Conservation (phyloP, 2,113 vertebrate genomes). For the Callorhinus ursinus region DNA sequence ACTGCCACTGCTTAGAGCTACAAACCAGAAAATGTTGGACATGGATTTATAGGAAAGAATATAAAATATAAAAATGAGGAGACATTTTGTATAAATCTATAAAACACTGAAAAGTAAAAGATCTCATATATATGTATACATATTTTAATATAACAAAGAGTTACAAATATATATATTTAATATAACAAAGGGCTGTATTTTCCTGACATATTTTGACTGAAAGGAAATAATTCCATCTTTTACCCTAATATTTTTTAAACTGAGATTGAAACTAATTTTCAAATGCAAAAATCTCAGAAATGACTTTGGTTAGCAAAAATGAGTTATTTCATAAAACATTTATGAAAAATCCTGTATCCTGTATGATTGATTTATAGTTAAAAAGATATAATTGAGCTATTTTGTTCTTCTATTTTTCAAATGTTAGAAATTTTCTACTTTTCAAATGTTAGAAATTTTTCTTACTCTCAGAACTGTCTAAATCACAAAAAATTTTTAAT, state of each 20-base stretch:
- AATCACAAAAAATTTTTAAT: conserved; percentile 53
- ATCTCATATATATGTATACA: background rate
- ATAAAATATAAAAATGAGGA: background rate
- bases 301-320: background rate
- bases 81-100: background rate
- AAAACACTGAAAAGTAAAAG: background rate
- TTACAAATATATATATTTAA: background rate
- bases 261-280: conserved; percentile 3
- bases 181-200: background rate
- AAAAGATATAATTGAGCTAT: conserved; percentile 17
- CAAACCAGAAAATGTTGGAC: background rate
- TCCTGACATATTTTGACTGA: background rate
- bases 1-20: background rate
- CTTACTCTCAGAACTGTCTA: conserved; percentile 34
- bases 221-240: background rate
- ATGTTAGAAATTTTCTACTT: conserved; percentile 23
- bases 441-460: conserved; percentile 63
- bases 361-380: conserved; percentile 50
- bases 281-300: conserved; percentile 31
- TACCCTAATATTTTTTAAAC: background rate
- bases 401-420: conserved; percentile 38
- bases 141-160: background rate
- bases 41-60: conserved; percentile 8
- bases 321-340: background rate
- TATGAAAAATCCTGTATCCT: background rate